Base-by-base conservation (phyloP, 2,797 vertebrate species). In the Liparis tanakae region DNA sequence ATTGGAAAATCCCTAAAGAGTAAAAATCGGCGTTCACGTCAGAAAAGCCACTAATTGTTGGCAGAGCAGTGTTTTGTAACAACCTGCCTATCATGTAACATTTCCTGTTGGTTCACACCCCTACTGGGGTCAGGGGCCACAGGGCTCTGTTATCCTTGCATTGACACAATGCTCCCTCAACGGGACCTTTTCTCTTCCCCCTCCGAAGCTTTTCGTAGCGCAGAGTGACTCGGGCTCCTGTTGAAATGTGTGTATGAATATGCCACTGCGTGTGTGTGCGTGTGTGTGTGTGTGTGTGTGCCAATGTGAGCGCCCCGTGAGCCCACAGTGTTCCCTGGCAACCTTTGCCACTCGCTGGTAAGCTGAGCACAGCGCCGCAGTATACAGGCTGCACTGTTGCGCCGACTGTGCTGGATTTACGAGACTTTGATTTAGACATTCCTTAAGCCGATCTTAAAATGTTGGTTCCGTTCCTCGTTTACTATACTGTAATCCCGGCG, bases 291-390 rank as follows among this genome's bases (percentile, higher is more conserved):
- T 72, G 48, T 61, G 51, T 62, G 64, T 65, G 64, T 77, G 48
- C 46, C 56, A 66, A 30, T 18, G 70, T 76, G 67, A 78, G 64
- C 20, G 41, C 41, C 33, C 75, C 65, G 18, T 39, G 30, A 76
- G 61, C 59, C 70, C 70, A 25, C 78, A 62, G 54, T 20, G 74
- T 85, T 82, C 78, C 84, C 48, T 78, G 78, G 82, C 83, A 88
- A 83, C 70, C 71, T 76, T 72, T 68, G 68, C 76, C 68, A 55
- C 80, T 82, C 67, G 75, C 78, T 81, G 81, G 72, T 82, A 82
- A 83, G 75, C 79, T 44, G 67, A 68, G 80, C 72, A 55, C 61
- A 67, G 75, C 22, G 69, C 66, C 4, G 7, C 72, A 73, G 63
- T 41, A 34, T 55, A 57, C 72, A 50, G 53, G 25, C 77, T 30